Percentiles rank a stretch among this genome's conserved stretches.
phyloP scores from a whole-genome alignment of 2,888 invertebrate genomes.

The Drosophila basisetae region DNA sequence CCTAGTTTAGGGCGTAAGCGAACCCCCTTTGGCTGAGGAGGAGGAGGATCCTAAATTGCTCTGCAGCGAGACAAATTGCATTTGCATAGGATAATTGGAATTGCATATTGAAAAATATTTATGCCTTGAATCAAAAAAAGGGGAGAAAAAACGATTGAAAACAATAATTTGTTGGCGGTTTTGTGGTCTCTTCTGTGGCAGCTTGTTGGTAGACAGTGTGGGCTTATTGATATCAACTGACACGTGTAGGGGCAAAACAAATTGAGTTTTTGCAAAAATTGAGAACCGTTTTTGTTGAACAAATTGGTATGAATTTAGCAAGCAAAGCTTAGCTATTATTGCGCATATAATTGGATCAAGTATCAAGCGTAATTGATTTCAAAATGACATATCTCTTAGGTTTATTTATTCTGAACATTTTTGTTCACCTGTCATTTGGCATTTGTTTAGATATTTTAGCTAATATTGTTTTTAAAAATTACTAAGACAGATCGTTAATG shows the following conservation, averaged over 20 bases:
- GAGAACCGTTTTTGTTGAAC: conserved; percentile 7
- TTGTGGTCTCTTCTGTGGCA: conserved; percentile 37
- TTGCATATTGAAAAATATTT: conserved; percentile 72
- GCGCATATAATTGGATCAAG: not conserved
- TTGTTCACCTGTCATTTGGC: conserved; percentile 23
- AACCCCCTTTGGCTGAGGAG: not conserved
- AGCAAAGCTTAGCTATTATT: conserved; percentile 9
- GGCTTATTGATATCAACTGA: conserved; percentile 41
- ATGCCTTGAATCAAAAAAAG: conserved; percentile 27
- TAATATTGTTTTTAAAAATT: not conserved
- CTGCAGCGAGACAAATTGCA: conserved; percentile 75
- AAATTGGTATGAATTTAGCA: conserved; percentile 7
- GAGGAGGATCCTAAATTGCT: conserved; percentile 61
- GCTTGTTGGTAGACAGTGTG: conserved; percentile 31
- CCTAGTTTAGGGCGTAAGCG: conserved; percentile 37
- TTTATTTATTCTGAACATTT: not conserved
- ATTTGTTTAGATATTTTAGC: conserved; percentile 1
- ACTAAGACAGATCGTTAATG: not conserved
- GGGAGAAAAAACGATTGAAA: conserved; percentile 47
- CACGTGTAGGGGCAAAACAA: conserved; percentile 8
- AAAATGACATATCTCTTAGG: not conserved
- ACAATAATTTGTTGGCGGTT: conserved; percentile 71
- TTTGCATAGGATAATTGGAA: conserved; percentile 80
- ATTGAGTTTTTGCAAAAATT: conserved; percentile 27
- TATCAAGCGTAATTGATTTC: not conserved